Evolutionary conservation across 2,113 vertebrate genomes (phyloP), one percentile per base, ranked within the genome.

Genomic region (Caranx ignobilis): DNA sequence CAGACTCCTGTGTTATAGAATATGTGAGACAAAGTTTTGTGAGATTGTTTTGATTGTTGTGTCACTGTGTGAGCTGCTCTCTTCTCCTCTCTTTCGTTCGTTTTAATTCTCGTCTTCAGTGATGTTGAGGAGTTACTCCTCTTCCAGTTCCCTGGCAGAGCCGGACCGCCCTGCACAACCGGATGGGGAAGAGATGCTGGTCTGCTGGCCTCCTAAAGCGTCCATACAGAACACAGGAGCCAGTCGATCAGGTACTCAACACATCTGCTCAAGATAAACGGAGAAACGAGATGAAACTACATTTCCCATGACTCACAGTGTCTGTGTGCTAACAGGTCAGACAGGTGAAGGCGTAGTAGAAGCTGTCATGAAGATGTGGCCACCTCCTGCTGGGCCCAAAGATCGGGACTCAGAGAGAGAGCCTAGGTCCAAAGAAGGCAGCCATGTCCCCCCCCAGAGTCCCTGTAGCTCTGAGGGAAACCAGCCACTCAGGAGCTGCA

Each of bases 361-460:
- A 1, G 86, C 87, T 0, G 89, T 93, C 34, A 86, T 95, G 93
- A 95, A 94, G 88, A 94, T 94, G 94, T 96, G 94, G 94, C 94
- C 95, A 0, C 94, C 95, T 43, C 95, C 95, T 9, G 87, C 93
- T 18, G 21, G 43, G 18, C 94, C 92, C 1, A 81, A 88, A 66
- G 89, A 94, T 39, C 56, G 57, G 54, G 85, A 76, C 9, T 39
- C 65, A 2, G 79, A 87, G 6, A 83, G 31, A 13, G 84, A 92
- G 0, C n/a, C 13, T 0, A 6, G 18, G 2, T 55, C n/a, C 56
- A 83, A 75, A 56, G 55, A 21, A 13, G 54, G 61, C 16, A 43
- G 68, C 73, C 71, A 75, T 0, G 32, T 13, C 1, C 0, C 12
- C 56, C 52, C 54, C 4, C 63, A 66, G 56, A 71, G 34, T 72